Conservation (phyloP, 1,140 invertebrate genomes). For the Daktulosphaira vitifoliae region DNA sequence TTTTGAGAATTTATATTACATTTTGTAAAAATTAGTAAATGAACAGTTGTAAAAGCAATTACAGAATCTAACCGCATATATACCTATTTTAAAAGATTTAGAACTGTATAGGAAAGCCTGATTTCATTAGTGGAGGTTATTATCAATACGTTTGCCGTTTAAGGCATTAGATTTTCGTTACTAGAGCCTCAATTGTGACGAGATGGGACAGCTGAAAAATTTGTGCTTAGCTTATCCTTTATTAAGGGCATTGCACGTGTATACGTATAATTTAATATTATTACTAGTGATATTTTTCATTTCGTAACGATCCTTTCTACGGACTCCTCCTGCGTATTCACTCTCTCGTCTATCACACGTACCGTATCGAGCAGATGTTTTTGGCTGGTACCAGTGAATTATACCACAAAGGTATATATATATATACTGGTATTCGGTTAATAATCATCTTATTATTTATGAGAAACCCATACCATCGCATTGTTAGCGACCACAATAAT, state of each 20-base stretch:
- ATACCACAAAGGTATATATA: too few species aligned
- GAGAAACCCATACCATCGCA: constrained; percentile 4
- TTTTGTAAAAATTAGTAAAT: too few species aligned
- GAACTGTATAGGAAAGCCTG: too few species aligned
- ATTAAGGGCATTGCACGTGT: not conserved
- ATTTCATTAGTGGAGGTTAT: too few species aligned
- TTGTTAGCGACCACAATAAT: constrained; percentile 16
- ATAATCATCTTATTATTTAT: constrained; percentile 27
- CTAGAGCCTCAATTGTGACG: too few species aligned
- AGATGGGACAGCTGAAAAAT: not conserved
- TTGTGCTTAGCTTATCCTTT: not conserved
- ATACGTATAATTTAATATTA: constrained; percentile 20
- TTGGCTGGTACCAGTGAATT: not conserved
- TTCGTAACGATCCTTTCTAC: constrained; percentile 31
- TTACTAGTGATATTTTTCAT: constrained; percentile 6
- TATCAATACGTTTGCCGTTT: too few species aligned
- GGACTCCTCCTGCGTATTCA: constrained; percentile 3
- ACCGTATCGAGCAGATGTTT: constrained; percentile 11
- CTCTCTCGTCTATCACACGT: constrained; percentile 3
- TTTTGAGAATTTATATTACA: too few species aligned
- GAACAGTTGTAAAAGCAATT: too few species aligned
- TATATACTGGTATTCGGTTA: not conserved
- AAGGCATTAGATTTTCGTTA: too few species aligned
- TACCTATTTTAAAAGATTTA: too few species aligned
- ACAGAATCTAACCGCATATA: too few species aligned